These are phyloP conservation scores for Limnodromus scolopaceus DNA, from an alignment of 2,797 vertebrate genomes.

Conservation along the genomic window DNA sequence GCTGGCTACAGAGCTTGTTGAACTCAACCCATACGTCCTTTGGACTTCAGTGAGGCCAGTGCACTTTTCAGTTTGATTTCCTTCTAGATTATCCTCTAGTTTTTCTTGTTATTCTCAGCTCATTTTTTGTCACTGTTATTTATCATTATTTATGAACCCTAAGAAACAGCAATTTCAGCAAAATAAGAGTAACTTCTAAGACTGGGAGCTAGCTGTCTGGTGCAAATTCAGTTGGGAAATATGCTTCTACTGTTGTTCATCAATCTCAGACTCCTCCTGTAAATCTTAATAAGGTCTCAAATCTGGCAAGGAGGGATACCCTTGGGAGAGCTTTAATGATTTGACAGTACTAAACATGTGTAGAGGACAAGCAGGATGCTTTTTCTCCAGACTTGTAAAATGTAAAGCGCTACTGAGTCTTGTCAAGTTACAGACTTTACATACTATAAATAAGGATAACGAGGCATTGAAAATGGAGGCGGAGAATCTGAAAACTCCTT, in stretches of 20 bases:
- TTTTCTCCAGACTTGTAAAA: constrained; percentile 51
- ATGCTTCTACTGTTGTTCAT: not conserved
- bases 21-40: not conserved
- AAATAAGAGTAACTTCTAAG: constrained; percentile 39
- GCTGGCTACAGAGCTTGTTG: not conserved
- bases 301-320: not conserved
- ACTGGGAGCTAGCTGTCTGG: not conserved
- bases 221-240: constrained; percentile 41
- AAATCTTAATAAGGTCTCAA: constrained; percentile 55
- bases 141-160: constrained; percentile 32
- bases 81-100: not conserved
- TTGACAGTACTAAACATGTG: constrained; percentile 22
- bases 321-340: constrained; percentile 50
- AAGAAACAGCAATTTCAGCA: constrained; percentile 33
- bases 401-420: not conserved
- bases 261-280: not conserved
- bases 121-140: not conserved
- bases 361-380: constrained; percentile 36
- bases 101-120: constrained; percentile 34
- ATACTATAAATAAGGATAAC: constrained; percentile 25
- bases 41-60: not conserved
- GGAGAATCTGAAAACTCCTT: not conserved
- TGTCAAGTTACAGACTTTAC: constrained; percentile 33
- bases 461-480: constrained; percentile 19
- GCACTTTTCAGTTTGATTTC: not conserved